A percentile compares a stretch with the other conserved stretches of the same genome.
Conservation (phyloP, 1,140 invertebrate species). For the Drosophila kurseongensis region DNA sequence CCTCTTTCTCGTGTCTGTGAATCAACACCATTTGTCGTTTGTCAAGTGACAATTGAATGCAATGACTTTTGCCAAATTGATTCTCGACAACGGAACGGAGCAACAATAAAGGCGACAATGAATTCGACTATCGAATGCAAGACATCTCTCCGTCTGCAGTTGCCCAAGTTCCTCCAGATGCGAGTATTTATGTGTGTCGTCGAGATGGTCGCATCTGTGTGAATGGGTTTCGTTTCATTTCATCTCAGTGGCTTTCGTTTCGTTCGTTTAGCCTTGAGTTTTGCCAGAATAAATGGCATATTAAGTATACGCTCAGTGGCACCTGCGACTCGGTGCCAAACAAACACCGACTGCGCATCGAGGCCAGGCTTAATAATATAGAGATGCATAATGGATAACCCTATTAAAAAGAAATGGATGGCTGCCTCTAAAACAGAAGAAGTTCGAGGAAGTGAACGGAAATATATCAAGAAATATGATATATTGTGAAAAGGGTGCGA, state of each 20-base stretch:
- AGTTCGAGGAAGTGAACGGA: not conserved
- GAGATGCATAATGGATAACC: constrained; percentile 42
- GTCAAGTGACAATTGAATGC: constrained; percentile 81
- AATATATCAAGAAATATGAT: constrained; percentile 11
- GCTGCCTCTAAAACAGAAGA: constrained; percentile 3
- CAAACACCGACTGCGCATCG: constrained; percentile 40
- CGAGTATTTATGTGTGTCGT: constrained; percentile 26
- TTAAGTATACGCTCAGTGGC: constrained; percentile 77
- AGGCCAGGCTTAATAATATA: constrained; percentile 20
- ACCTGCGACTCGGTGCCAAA: constrained; percentile 58
- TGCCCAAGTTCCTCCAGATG: constrained; percentile 42
- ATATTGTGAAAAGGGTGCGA: not conserved
- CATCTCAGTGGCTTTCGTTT: constrained; percentile 39
- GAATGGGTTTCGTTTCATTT: constrained; percentile 63
- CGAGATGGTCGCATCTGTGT: constrained; percentile 41
- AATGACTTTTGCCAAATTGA: constrained; percentile 82
- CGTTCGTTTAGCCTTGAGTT: constrained; percentile 62
- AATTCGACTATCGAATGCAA: constrained; percentile 56
- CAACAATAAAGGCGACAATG: constrained; percentile 55
- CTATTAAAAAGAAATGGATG: constrained; percentile 39
- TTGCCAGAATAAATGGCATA: constrained; percentile 73
- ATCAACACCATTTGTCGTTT: constrained; percentile 82
- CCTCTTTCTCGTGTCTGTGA: constrained; percentile 13
- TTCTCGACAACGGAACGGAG: constrained; percentile 58
- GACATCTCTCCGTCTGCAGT: constrained; percentile 60